Evolutionary conservation across 2,888 invertebrate genomes (phyloP), one percentile per base, ranked within the genome.

Genomic region (Meliscaeva auricollis): DNA sequence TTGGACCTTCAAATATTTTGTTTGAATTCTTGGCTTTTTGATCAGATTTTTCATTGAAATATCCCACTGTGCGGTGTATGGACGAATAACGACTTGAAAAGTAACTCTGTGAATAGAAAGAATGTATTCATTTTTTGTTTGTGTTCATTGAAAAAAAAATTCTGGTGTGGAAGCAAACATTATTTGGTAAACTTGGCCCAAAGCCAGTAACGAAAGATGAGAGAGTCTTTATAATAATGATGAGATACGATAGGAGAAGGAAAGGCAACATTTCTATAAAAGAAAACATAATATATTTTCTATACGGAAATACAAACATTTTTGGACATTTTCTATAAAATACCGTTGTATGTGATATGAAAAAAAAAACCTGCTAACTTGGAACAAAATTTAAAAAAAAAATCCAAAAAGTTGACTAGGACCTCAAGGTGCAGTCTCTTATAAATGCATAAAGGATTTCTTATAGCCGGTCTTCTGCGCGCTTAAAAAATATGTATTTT

Each of bases 181-280:
- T 26, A 56, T 68, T 84, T 52, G 58, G 84, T 73, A 72, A 75
- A 81, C 46, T 85, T 85, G 85, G 85, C 85, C 44, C 62, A 13
- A 9, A 66, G 84, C 84, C 84, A 84, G 73, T 46, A 22, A 69
- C 35, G 64, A 84, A 75, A 70, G 75, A 70, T 75, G 84, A 75
- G 75, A 64, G 66, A 68, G 66, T 60, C 75, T 32, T 35, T 66
- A 50, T 64, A 70, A 75, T 38, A 75, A 64, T 64, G 20, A 62
- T 72, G 26, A 58, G 46, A 41, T 35, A 38, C 26, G 60, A 73
- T 48, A 44, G 58, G 8, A 15, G 26, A 22, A 44, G 46, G 17
- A 46, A 38, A 30, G n/a, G 46, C n/a, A 41, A 72, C 15, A 15
- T 60, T 44, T 20, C 26, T 9, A 58, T 20, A 72, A 58, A 44